Evolutionary conservation across 1,140 invertebrate species (phyloP).

Genomic region (Aphaenogaster ashmeadi): DNA sequence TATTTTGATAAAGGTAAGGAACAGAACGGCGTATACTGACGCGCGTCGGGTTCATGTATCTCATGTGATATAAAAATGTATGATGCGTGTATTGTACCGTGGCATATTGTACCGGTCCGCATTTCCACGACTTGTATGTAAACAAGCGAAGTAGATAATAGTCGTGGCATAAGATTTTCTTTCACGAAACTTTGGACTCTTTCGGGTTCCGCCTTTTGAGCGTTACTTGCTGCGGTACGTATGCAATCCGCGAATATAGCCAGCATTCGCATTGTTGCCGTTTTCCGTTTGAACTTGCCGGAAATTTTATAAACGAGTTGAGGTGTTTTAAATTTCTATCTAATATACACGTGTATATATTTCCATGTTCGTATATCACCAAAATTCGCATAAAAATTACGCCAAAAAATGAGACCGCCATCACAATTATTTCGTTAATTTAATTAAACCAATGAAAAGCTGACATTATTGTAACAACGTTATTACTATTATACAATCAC

Average conservation of each 20-base stretch:
- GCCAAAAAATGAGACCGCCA: neutral
- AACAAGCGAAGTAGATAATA: conserved; percentile 43
- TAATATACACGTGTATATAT: neutral
- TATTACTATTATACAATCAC: neutral
- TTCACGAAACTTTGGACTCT: conserved; percentile 48
- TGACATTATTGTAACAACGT: neutral
- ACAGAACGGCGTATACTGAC: neutral
- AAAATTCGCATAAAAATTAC: neutral
- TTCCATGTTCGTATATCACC: neutral
- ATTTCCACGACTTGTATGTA: conserved; percentile 26
- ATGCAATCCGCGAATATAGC: neutral
- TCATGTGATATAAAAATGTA: conserved; percentile 31
- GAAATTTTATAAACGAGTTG: conserved; percentile 25
- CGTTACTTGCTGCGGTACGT: conserved; percentile 14
- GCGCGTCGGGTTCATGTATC: conserved; percentile 28
- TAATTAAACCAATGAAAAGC: conserved; percentile 23
- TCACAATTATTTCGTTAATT: neutral
- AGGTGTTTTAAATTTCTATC: neutral
- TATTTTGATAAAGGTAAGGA: conserved; percentile 47
- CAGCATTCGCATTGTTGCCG: neutral
- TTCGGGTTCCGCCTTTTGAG: conserved; percentile 41
- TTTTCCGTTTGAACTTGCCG: conserved; percentile 36
- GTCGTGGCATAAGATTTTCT: conserved; percentile 44
- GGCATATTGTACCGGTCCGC: conserved; percentile 16
- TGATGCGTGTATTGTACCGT: conserved; percentile 24